Percentiles rank a stretch among this genome's conserved stretches.
Conservation (phyloP, 2,797 vertebrate species). For the Brachymystax lenok region DNA sequence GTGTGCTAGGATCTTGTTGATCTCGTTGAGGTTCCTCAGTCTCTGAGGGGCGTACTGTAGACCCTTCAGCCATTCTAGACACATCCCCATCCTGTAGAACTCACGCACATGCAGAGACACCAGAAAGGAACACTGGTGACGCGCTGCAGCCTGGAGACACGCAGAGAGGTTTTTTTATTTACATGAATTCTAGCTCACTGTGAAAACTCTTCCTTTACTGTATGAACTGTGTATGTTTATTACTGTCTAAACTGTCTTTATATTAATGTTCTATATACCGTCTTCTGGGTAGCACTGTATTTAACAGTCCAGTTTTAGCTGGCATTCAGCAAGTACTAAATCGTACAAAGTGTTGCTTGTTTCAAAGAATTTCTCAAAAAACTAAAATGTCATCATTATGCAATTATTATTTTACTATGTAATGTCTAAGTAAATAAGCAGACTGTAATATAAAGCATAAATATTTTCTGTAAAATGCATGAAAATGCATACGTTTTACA, state of each 20-base stretch:
- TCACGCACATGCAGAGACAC: slow-evolving; percentile 86
- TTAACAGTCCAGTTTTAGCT: background rate
- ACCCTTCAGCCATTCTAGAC: slow-evolving; percentile 81
- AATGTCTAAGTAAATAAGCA: too few species aligned
- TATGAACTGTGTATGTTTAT: background rate
- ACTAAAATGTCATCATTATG: too few species aligned
- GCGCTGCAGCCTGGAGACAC: slow-evolving; percentile 76
- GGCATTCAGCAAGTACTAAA: too few species aligned
- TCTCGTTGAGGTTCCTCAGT: slow-evolving; percentile 84
- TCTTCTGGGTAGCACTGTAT: background rate
- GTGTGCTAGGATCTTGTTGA: slow-evolving; percentile 86
- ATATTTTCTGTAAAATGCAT: too few species aligned
- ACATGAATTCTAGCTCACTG: background rate
- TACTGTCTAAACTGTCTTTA: background rate
- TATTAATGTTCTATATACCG: too few species aligned
- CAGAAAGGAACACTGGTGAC: slow-evolving; percentile 84
- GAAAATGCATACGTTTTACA: background rate
- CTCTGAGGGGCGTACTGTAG: slow-evolving; percentile 81
- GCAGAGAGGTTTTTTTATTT: background rate
- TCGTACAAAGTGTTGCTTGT: too few species aligned
- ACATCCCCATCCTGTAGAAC: slow-evolving; percentile 82
- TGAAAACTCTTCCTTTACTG: too few species aligned
- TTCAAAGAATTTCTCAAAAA: too few species aligned
- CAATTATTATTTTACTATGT: too few species aligned
- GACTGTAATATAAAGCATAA: too few species aligned